A percentile compares a stretch with the other conserved stretches of the same genome.
Conservation (phyloP, 1,140 invertebrate genomes). For the Sarcophaga peregrina region DNA sequence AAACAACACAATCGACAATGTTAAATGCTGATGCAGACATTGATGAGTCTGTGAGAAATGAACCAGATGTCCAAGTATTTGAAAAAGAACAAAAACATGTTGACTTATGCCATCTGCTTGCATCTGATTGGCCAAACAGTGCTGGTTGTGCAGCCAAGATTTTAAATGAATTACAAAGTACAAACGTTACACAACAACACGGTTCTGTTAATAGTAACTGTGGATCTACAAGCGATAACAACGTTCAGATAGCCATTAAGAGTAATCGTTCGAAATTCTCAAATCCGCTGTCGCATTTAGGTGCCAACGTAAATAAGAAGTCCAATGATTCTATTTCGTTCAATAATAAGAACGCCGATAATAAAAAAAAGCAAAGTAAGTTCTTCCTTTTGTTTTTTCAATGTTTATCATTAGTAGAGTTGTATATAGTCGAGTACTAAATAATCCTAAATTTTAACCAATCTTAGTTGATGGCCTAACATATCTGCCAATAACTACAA, state of each 20-base stretch:
- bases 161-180: conserved; percentile 49
- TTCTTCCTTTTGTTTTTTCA: neutral
- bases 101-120: conserved; percentile 65
- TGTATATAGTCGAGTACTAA: too few relatives aligned
- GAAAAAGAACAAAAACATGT: conserved; percentile 51
- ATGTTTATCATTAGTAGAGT: too few relatives aligned
- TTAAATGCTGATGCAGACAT: conserved; percentile 52
- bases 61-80: conserved; percentile 62
- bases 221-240: neutral
- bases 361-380: conserved; percentile 32
- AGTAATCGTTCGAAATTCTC: conserved; percentile 46
- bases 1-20: conserved; percentile 26
- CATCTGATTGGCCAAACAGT: conserved; percentile 59
- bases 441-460: too few relatives aligned
- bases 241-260: conserved; percentile 29
- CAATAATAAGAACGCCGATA: conserved; percentile 13
- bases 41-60: conserved; percentile 63
- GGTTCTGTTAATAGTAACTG: neutral
- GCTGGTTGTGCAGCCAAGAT: conserved; percentile 55
- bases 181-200: conserved; percentile 15
- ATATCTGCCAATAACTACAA: too few relatives aligned
- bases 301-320: neutral
- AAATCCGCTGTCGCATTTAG: conserved; percentile 46
- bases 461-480: too few relatives aligned
- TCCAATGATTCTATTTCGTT: neutral